Base-by-base conservation (phyloP, 2,113 vertebrate species). In the Trinectes maculatus region DNA sequence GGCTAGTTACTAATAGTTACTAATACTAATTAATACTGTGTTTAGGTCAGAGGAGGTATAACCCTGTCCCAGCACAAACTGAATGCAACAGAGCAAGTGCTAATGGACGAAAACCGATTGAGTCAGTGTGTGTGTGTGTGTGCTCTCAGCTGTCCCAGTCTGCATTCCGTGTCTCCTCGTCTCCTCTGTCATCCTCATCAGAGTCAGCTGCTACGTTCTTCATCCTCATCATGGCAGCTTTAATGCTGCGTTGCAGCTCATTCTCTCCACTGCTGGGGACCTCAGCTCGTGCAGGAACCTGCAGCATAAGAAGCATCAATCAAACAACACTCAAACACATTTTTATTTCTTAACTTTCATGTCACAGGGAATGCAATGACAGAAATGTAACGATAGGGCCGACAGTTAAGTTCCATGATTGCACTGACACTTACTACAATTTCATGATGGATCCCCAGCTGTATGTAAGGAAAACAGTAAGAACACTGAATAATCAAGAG, bases 161-260 rank as follows among this genome's bases (percentile, higher is more conserved):
- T 25, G 48, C 5, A 16, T 19, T 83, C 9, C 42, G 80, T 3
- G 22, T 66, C 11, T 77, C 71, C 0, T 90, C 86, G 91, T 90
- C 83, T 29, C 63, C 53, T 60, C 72, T 42, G 44, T 87, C 85
- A 8, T 93, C 93, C 3, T 95, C 94, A 1, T 96, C 96, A 10
- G 96, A 98, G 83, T 97, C 96, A 0, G 93, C 89, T 0, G 96
- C 93, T 54, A 96, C 94, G 56, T 92, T 95, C 91, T 98, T 96
- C 92, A 99, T 98, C 84, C 98, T 94, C 91, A 95, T 89, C 85
- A 99, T 97, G 62, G 92, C 97, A 0, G 94, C 96, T 82, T 93
- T 94, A 84, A 99, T 99, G 89, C 96, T 98, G 9, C 75, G 92
- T 89, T 98, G 94, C 7, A 99, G 90, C 63, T 98, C 96, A 0